phyloP scores from a whole-genome alignment of 2,113 vertebrate species.

The Pica pica region DNA sequence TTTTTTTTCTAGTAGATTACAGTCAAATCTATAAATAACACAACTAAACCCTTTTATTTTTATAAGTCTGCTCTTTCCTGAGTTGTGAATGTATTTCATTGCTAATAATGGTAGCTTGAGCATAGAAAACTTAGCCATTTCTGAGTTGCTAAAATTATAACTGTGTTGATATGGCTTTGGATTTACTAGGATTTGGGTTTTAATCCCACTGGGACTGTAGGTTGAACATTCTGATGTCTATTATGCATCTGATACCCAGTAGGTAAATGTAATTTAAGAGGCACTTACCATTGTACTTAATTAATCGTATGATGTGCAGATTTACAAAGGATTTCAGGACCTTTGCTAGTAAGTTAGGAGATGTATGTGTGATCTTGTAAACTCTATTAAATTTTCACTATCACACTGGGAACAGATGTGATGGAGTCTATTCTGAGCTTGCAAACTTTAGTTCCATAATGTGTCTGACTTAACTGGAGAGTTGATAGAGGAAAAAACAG shows the following conservation, averaged over 20 bases:
- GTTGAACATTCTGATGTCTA: not conserved
- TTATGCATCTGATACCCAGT: not conserved
- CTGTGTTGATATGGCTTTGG: not conserved
- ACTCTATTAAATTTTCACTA: not conserved
- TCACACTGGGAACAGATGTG: not conserved
- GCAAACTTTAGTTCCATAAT: not conserved
- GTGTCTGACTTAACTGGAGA: not conserved
- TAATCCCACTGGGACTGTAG: not conserved
- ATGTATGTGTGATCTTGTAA: not conserved
- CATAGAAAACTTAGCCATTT: not conserved
- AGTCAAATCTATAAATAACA: not conserved
- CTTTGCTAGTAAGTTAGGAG: not conserved
- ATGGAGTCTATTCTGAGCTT: not conserved
- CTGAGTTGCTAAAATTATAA: not conserved
- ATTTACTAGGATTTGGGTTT: not conserved
- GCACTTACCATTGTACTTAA: not conserved
- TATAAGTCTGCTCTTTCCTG: not conserved
- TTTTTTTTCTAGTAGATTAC: not conserved
- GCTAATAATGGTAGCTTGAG: not conserved
- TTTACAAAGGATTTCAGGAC: not conserved
- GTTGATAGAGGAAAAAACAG: not conserved
- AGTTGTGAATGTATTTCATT: not conserved
- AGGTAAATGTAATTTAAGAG: not conserved
- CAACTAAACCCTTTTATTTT: not conserved
- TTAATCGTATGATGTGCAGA: not conserved